These are phyloP conservation scores for Drosophila anomalata DNA, from an alignment of 2,888 invertebrate species.

Conservation along the genomic window DNA sequence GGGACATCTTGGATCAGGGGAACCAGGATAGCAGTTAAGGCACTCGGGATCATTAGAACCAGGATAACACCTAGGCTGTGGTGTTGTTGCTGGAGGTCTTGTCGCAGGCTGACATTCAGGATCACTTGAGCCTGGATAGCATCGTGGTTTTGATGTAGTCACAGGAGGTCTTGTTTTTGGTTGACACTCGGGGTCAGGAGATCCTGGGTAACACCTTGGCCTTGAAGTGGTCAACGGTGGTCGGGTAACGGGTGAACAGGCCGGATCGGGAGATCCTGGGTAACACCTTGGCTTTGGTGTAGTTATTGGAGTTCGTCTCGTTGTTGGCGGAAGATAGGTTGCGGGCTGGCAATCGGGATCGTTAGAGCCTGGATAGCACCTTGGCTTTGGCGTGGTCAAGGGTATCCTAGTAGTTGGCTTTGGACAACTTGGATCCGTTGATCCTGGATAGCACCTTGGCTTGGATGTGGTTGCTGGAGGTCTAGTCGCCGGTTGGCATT, in stretches of 20 bases:
- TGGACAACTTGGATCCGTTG: slow-evolving; percentile 63
- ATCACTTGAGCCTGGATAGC: slow-evolving; percentile 67
- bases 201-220: slow-evolving; percentile 41
- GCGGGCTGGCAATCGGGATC: slow-evolving; percentile 31
- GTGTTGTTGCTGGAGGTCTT: slow-evolving; percentile 13
- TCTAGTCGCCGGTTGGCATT: slow-evolving; percentile 4
- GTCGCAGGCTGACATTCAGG: slow-evolving; percentile 22
- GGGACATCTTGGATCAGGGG: slow-evolving; percentile 30
- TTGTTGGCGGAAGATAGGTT: slow-evolving; percentile 14
- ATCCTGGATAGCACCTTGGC: slow-evolving; percentile 78
- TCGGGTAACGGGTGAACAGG: background rate
- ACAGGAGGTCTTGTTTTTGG: background rate
- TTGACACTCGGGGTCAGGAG: slow-evolving; percentile 26
- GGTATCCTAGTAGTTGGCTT: slow-evolving; percentile 2
- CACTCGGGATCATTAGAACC: slow-evolving; percentile 67
- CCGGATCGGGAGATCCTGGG: background rate
- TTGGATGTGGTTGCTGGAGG: slow-evolving; percentile 28
- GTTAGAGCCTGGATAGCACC: slow-evolving; percentile 79
- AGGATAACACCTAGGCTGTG: slow-evolving; percentile 50
- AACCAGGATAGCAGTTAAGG: slow-evolving; percentile 30
- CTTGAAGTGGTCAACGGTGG: background rate
- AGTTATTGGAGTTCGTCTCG: slow-evolving; percentile 9
- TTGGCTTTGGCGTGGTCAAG: background rate
- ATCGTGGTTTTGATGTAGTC: slow-evolving; percentile 53
- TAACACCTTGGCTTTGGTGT: background rate